Evolutionary conservation across 2,113 vertebrate species (phyloP).

Genomic region (Neofelis nebulosa): DNA sequence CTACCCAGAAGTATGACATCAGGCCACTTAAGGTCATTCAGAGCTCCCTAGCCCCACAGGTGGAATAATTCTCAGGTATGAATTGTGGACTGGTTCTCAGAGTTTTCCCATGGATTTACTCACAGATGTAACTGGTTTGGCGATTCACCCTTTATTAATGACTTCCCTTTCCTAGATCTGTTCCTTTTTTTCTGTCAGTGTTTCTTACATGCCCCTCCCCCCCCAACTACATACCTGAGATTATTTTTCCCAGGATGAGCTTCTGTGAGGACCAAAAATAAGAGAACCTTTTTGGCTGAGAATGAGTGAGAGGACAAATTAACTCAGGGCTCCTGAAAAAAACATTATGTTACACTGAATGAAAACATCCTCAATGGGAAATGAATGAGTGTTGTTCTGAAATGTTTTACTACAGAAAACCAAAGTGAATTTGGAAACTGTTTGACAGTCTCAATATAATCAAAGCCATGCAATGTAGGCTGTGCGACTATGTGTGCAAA

Average conservation of each 20-base stretch:
- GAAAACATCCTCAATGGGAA: neutral
- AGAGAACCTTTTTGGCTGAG: neutral
- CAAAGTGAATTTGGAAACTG: neutral
- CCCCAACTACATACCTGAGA: neutral
- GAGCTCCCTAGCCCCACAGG: no score
- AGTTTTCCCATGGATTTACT: neutral
- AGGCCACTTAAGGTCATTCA: neutral
- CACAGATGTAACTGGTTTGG: neutral
- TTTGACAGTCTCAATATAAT: neutral
- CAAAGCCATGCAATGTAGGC: neutral
- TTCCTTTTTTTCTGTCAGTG: neutral
- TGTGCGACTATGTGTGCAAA: neutral
- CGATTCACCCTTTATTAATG: neutral
- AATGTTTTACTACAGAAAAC: slow-evolving; percentile 5
- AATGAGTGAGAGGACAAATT: neutral
- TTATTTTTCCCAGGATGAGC: neutral
- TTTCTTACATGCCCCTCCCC: neutral
- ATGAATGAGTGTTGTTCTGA: neutral
- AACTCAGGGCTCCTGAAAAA: neutral
- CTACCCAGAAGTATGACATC: neutral
- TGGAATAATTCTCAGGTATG: neutral
- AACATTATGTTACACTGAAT: neutral
- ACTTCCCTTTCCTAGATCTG: neutral
- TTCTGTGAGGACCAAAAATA: neutral
- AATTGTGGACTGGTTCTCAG: neutral